Evolutionary conservation across 2,888 invertebrate species (phyloP).

Genomic region (Perithous albicinctus): DNA sequence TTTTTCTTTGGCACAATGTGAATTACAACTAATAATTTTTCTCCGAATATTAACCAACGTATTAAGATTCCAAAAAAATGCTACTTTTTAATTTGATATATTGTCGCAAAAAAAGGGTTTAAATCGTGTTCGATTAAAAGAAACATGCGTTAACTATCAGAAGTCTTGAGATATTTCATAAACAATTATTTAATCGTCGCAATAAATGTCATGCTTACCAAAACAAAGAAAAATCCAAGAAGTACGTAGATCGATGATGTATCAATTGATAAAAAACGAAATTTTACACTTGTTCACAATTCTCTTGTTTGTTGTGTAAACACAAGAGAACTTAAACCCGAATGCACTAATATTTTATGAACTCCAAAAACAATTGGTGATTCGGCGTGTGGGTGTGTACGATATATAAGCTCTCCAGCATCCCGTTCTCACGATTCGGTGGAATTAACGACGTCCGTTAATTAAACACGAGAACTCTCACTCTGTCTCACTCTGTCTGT

Average conservation of each 20-base stretch:
- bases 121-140: background rate
- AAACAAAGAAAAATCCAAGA: conserved; percentile 10
- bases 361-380: conserved; percentile 39
- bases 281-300: background rate
- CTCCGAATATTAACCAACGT: too few relatives aligned
- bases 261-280: background rate
- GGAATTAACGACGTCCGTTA: conserved; percentile 66
- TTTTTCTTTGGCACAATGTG: too few relatives aligned
- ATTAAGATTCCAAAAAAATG: too few relatives aligned
- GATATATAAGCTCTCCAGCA: conserved; percentile 47
- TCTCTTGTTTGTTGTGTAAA: background rate
- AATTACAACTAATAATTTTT: too few relatives aligned
- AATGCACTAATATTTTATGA: conserved; percentile 25
- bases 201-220: conserved; percentile 27
- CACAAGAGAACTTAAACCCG: conserved; percentile 4
- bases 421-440: conserved; percentile 62
- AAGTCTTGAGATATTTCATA: conserved; percentile 15
- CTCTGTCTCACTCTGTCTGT: conserved; percentile 36
- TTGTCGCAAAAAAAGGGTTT: background rate
- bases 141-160: conserved; percentile 26
- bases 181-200: background rate
- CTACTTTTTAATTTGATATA: background rate
- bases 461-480: conserved; percentile 47
- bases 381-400: conserved; percentile 56
- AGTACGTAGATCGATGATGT: background rate